Evolutionary conservation across 2,113 vertebrate species (phyloP).

Genomic region (Periophthalmus modestus): DNA sequence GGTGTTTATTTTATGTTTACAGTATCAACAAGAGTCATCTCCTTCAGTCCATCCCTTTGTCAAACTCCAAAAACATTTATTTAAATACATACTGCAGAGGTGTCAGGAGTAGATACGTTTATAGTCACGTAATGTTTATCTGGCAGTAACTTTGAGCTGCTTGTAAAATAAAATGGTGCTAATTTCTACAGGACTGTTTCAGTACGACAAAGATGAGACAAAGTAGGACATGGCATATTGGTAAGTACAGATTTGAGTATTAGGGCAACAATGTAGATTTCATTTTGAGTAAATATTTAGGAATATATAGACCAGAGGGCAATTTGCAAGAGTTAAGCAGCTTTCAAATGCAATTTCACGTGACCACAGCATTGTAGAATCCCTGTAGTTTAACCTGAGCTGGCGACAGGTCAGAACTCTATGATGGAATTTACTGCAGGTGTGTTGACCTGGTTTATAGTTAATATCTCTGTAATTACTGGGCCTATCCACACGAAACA

Average conservation of each 20-base stretch:
- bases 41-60: conserved; percentile 38
- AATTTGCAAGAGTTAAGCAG: neutral
- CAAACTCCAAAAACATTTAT: conserved; percentile 44
- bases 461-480: too few relatives aligned
- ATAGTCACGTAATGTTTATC: conserved; percentile 36
- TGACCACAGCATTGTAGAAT: too few relatives aligned
- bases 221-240: neutral
- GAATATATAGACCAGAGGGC: neutral
- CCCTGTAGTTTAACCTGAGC: too few relatives aligned
- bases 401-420: too few relatives aligned
- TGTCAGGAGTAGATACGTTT: conserved; percentile 64
- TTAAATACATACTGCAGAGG: conserved; percentile 68
- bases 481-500: too few relatives aligned
- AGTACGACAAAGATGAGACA: neutral
- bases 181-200: neutral
- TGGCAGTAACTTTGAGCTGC: neutral
- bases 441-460: too few relatives aligned
- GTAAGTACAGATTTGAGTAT: neutral
- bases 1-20: conserved; percentile 74
- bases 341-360: neutral
- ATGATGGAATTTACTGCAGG: too few relatives aligned
- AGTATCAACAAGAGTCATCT: conserved; percentile 70
- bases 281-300: neutral
- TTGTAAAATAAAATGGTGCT: conserved; percentile 1
- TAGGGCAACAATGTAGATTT: neutral